A percentile compares a stretch with the other conserved stretches of the same genome.
Conservation (phyloP, 2,797 vertebrate genomes). For the Avahi laniger region DNA sequence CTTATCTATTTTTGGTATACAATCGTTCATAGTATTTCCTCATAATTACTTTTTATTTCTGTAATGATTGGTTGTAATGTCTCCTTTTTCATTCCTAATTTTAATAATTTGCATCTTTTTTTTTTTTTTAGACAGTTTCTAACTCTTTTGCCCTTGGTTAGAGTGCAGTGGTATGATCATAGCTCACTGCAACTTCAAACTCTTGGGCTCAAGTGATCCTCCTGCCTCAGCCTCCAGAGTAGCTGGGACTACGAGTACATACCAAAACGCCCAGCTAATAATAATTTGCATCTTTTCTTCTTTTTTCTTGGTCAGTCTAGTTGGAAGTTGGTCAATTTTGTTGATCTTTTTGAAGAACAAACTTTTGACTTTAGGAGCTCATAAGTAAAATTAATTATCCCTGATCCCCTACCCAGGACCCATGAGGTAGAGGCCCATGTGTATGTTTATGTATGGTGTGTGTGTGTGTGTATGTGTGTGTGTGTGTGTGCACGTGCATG, state of each 20-base stretch:
- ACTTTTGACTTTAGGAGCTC: not conserved
- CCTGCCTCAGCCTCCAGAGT: too few relatives aligned
- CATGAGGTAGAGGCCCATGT: not conserved
- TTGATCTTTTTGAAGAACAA: not conserved
- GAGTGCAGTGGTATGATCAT: too few relatives aligned
- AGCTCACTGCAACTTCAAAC: too few relatives aligned
- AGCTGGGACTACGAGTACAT: too few relatives aligned
- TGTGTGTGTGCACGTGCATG: too few relatives aligned
- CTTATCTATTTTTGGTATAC: not conserved
- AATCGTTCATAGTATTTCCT: not conserved
- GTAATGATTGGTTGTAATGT: not conserved
- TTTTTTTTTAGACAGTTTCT: not conserved
- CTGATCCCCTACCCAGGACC: not conserved
- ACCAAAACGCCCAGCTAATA: not conserved
- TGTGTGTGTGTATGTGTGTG: too few relatives aligned
- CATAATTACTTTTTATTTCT: not conserved
- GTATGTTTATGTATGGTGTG: too few relatives aligned
- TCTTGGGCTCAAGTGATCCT: too few relatives aligned
- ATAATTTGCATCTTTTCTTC: not conserved
- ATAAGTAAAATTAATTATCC: not conserved
- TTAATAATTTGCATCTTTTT: not conserved
- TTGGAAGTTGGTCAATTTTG: not conserved
- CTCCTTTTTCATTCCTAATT: not conserved
- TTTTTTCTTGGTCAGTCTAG: not conserved
- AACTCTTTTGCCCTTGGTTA: too few relatives aligned